Evolutionary conservation across 1,140 invertebrate species (phyloP).

Genomic region (Drosophila insularis): DNA sequence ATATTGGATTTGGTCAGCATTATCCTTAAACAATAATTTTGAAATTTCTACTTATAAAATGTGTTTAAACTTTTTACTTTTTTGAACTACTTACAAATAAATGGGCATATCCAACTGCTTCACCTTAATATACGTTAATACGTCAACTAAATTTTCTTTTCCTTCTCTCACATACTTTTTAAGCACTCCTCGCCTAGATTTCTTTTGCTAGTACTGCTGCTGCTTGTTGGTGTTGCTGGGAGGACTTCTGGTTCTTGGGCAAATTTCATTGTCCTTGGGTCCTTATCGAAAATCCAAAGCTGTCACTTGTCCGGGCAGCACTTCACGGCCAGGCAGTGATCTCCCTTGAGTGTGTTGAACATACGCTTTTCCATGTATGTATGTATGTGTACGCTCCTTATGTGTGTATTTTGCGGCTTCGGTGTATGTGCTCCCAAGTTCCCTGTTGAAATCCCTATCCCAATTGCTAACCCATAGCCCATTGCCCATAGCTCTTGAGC

Average conservation of each 20-base stretch:
- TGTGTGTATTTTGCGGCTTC: slow-evolving; percentile 18
- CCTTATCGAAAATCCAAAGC: slow-evolving; percentile 56
- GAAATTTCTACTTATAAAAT: too few relatives aligned
- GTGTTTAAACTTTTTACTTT: too few relatives aligned
- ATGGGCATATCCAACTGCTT: too few relatives aligned
- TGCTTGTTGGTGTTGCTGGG: background rate
- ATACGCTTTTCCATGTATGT: slow-evolving; percentile 38
- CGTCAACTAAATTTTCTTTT: too few relatives aligned
- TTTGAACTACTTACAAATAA: too few relatives aligned
- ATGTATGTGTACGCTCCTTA: slow-evolving; percentile 3
- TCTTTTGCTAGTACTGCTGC: background rate
- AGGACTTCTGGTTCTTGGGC: background rate
- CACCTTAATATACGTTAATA: too few relatives aligned
- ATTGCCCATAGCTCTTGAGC: background rate
- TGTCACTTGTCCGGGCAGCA: slow-evolving; percentile 58
- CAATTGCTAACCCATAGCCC: slow-evolving; percentile 22
- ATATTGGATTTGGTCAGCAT: too few relatives aligned
- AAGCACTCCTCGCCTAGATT: too few relatives aligned
- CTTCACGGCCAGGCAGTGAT: slow-evolving; percentile 66
- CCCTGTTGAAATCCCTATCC: slow-evolving; percentile 10
- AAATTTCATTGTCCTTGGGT: slow-evolving; percentile 36
- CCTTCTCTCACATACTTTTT: too few relatives aligned
- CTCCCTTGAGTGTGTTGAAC: slow-evolving; percentile 77
- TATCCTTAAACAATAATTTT: too few relatives aligned
- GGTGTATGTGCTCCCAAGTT: slow-evolving; percentile 15